phyloP scores from a whole-genome alignment of 2,113 vertebrate species.

The Tiliqua scincoides region DNA sequence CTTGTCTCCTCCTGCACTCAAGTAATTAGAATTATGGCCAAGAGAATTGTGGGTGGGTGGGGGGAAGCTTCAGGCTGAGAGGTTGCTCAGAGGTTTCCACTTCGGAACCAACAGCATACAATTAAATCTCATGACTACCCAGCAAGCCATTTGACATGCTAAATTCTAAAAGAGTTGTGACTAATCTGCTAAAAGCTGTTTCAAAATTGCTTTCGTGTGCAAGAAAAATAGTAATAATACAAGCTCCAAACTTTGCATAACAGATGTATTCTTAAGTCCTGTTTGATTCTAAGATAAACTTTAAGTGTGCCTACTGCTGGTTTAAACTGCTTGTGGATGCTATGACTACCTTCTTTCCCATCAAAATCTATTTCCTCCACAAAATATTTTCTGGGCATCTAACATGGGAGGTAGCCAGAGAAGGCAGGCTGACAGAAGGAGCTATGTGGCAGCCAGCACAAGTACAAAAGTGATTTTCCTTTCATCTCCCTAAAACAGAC shows the following conservation, averaged over 20 bases:
- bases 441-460: no score
- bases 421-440: no score
- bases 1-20: constrained; percentile 17
- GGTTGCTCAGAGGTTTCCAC: constrained; percentile 4
- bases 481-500: no score
- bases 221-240: neutral
- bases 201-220: neutral
- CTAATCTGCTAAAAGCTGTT: neutral
- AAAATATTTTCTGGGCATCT: neutral
- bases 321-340: neutral
- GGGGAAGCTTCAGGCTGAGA: neutral
- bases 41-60: neutral
- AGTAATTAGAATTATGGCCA: neutral
- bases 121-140: constrained; percentile 1
- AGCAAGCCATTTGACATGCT: neutral
- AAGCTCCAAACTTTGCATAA: neutral
- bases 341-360: neutral
- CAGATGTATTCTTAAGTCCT: neutral
- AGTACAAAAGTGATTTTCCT: no score
- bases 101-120: neutral
- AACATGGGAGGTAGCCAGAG: no score
- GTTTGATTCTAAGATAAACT: no score
- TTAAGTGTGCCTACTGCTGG: neutral
- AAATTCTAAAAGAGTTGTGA: neutral
- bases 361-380: neutral